These are phyloP conservation scores for Equus przewalskii DNA, from an alignment of 2,113 vertebrate species.

Conservation along the genomic window DNA sequence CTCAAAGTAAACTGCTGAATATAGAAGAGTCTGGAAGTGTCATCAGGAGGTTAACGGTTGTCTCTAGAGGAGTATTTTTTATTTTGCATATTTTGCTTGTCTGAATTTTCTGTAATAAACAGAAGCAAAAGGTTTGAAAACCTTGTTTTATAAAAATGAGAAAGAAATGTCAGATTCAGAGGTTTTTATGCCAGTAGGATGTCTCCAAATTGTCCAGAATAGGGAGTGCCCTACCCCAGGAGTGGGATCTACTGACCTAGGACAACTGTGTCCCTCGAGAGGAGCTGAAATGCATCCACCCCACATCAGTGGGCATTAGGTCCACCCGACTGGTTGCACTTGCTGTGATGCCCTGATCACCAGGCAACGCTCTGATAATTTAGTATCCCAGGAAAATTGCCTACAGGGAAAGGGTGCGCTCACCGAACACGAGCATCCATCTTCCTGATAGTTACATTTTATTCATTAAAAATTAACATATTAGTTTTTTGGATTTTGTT, in stretches of 20 bases:
- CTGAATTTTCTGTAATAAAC: background rate
- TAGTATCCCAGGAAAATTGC: background rate
- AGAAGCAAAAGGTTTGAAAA: background rate
- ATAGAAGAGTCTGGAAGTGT: background rate
- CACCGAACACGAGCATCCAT: background rate
- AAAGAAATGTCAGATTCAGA: background rate
- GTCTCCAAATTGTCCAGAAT: background rate
- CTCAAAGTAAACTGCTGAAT: background rate
- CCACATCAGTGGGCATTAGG: accelerated
- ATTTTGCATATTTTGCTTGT: background rate
- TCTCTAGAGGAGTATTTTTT: background rate
- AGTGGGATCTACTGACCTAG: background rate
- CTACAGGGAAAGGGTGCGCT: background rate
- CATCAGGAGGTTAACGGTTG: background rate
- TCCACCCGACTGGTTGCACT: background rate
- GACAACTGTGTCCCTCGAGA: background rate
- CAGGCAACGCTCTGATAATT: background rate
- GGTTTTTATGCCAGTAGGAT: background rate
- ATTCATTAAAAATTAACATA: slow-evolving; percentile 64
- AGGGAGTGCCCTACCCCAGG: background rate
- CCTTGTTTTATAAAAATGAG: background rate
- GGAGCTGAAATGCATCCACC: background rate
- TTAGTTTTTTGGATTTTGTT: slow-evolving; percentile 1
- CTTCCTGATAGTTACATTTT: slow-evolving; percentile 29
- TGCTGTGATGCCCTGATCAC: background rate